phyloP scores from a whole-genome alignment of 2,888 invertebrate species.

The Nomada fabriciana region DNA sequence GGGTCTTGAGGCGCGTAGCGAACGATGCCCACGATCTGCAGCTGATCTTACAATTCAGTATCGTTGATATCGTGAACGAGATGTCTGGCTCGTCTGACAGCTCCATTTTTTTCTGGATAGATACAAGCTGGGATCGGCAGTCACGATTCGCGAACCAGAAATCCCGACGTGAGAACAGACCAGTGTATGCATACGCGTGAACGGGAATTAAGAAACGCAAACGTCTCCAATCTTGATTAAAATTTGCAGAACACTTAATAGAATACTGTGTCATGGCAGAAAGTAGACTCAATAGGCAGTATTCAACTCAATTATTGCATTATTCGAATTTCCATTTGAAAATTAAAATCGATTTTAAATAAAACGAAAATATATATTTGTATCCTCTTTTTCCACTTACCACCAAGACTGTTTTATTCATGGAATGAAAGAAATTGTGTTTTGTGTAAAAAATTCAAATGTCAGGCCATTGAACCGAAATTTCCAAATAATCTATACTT shows the following conservation, averaged over 20 bases:
- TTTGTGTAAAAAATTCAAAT: no score
- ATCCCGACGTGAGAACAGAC: constrained; percentile 57
- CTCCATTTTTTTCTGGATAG: constrained; percentile 55
- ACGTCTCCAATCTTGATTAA: background rate
- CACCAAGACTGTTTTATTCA: no score
- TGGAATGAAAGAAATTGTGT: no score
- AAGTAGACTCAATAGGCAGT: no score
- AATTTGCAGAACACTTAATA: background rate
- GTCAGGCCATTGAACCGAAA: no score
- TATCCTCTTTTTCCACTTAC: no score
- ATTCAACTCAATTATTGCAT: no score
- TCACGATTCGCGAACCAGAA: constrained; percentile 65
- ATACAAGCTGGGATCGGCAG: constrained; percentile 70
- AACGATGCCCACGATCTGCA: constrained; percentile 50
- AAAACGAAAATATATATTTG: no score
- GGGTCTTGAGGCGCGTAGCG: constrained; percentile 15
- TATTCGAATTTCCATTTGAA: no score
- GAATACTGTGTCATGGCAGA: no score
- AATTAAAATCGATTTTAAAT: no score
- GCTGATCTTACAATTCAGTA: constrained; percentile 40
- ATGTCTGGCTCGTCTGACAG: constrained; percentile 56
- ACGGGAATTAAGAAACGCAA: constrained; percentile 18
- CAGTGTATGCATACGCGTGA: constrained; percentile 32
- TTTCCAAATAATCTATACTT: no score
- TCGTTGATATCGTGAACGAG: constrained; percentile 41